Evolutionary conservation across 2,113 vertebrate species (phyloP).

Genomic region (Carollia perspicillata): DNA sequence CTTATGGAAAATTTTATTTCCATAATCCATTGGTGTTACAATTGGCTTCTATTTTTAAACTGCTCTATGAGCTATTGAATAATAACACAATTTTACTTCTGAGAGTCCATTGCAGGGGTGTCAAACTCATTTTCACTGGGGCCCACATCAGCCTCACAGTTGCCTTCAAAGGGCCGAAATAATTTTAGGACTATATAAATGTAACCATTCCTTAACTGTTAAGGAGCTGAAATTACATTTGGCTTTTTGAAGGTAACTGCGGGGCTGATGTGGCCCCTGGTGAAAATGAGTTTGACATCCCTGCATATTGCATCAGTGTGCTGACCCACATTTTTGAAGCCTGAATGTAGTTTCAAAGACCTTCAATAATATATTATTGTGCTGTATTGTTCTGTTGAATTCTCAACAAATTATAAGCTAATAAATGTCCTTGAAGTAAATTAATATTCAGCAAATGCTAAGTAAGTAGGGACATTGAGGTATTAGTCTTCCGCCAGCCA

Average conservation of each 20-base stretch:
- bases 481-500: background rate
- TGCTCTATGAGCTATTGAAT: background rate
- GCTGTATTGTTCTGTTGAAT: background rate
- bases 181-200: too few relatives aligned
- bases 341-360: background rate
- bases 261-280: too few relatives aligned
- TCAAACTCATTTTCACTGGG: too few relatives aligned
- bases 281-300: too few relatives aligned
- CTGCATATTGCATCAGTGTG: background rate
- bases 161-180: too few relatives aligned
- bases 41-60: constrained; percentile 36
- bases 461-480: background rate
- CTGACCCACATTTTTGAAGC: constrained; percentile 22
- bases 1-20: background rate
- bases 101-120: background rate
- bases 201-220: too few relatives aligned
- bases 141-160: too few relatives aligned
- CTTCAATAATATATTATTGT: constrained; percentile 29
- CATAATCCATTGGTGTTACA: background rate
- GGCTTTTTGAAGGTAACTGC: too few relatives aligned
- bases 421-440: background rate
- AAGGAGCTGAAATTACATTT: too few relatives aligned
- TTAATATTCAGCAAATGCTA: constrained; percentile 21
- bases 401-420: constrained; percentile 17
- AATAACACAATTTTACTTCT: background rate